phyloP scores from a whole-genome alignment of 2,797 vertebrate genomes.

The Peromyscus attwateri region DNA sequence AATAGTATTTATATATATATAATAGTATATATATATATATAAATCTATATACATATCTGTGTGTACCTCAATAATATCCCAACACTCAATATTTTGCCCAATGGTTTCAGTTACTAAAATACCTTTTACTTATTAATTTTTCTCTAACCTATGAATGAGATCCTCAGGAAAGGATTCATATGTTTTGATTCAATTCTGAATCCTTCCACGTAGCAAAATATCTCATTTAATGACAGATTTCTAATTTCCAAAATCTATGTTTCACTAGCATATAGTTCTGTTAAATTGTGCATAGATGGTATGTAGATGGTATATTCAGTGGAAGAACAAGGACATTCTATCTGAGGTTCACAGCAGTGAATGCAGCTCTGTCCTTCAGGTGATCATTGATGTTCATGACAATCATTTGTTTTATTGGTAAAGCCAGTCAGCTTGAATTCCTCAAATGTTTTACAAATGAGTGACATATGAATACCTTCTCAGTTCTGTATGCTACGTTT shows the following conservation, averaged over 20 bases:
- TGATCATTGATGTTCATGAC: slow-evolving; percentile 46
- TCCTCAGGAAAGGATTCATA: not conserved
- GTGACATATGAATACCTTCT: not conserved
- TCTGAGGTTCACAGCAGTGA: not conserved
- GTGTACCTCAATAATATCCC: not conserved
- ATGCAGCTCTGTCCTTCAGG: not conserved
- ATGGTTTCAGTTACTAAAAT: not conserved
- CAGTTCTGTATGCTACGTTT: not conserved
- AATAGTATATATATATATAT: too few relatives aligned
- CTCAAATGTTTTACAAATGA: slow-evolving; percentile 51
- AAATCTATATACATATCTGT: too few relatives aligned
- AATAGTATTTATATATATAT: not conserved
- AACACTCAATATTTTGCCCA: not conserved
- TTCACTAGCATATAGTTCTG: not conserved
- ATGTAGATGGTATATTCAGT: not conserved
- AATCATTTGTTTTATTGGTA: not conserved
- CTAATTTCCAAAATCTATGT: not conserved
- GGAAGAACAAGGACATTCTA: not conserved
- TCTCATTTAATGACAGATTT: not conserved
- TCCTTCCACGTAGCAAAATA: not conserved
- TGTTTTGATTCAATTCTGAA: slow-evolving; percentile 22
- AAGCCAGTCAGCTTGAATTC: slow-evolving; percentile 36
- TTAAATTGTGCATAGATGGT: not conserved
- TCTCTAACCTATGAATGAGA: not conserved
- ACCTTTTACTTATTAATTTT: not conserved